phyloP scores from a whole-genome alignment of 2,797 vertebrate species.

The Brachyalestes nurse region DNA sequence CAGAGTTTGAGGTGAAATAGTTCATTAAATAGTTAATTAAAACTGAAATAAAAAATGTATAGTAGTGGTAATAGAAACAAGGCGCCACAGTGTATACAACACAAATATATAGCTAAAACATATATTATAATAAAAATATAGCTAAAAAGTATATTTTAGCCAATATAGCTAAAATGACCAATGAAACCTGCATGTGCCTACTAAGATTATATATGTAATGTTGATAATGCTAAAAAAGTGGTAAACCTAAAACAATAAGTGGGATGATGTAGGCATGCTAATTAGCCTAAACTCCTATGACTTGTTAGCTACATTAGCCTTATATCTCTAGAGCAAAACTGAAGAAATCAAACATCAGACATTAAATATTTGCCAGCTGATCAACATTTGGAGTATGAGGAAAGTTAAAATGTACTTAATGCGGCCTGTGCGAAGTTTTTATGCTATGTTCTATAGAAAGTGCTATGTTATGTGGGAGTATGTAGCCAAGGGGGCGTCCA shows the following conservation, averaged over 20 bases:
- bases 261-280: neutral
- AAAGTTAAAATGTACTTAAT: neutral
- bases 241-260: neutral
- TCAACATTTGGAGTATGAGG: neutral
- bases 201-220: too few species aligned
- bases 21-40: too few species aligned
- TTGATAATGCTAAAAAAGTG: too few species aligned
- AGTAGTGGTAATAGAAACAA: too few species aligned
- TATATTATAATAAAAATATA: too few species aligned
- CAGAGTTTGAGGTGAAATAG: too few species aligned
- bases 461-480: slow-evolving; percentile 21
- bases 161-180: too few species aligned
- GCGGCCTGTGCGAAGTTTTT: neutral
- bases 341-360: neutral
- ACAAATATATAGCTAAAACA: neutral
- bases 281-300: neutral
- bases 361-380: neutral
- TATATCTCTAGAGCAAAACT: neutral
- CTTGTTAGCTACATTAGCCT: neutral
- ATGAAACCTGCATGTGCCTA: too few species aligned
- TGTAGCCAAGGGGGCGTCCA: neutral
- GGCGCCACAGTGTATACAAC: neutral
- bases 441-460: neutral
- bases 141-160: too few species aligned
- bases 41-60: too few species aligned